A percentile compares a stretch with the other conserved stretches of the same genome.
phyloP scores from a whole-genome alignment of 2,113 vertebrate species.

The Aythya baeri region DNA sequence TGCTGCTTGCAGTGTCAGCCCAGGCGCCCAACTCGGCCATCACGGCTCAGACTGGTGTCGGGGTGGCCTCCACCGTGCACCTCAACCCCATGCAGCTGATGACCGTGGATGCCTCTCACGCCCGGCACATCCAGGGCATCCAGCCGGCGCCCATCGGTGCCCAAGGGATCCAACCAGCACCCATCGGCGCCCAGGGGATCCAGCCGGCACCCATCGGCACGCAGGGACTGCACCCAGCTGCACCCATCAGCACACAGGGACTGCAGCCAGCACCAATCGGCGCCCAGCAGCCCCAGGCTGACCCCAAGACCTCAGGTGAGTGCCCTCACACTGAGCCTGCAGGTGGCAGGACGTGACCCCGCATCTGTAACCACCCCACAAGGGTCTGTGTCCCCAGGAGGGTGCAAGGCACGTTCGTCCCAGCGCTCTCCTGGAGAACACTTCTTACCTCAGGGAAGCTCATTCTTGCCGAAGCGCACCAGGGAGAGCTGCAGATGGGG shows the following conservation, averaged over 20 bases:
- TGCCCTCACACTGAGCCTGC: too few relatives aligned
- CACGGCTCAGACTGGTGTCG: constrained; percentile 89
- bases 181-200: constrained; percentile 90
- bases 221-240: constrained; percentile 88
- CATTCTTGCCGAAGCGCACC: accelerated
- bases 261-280: constrained; percentile 87
- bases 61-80: constrained; percentile 94
- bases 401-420: too few relatives aligned
- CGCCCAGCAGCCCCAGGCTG: constrained; percentile 82
- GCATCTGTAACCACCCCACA: too few relatives aligned
- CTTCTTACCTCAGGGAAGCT: background rate
- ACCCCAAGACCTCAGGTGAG: constrained; percentile 90
- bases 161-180: constrained; percentile 90
- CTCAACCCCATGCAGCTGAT: constrained; percentile 98
- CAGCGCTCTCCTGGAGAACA: background rate
- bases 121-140: constrained; percentile 89
- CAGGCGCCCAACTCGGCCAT: constrained; percentile 93
- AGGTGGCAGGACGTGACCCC: too few relatives aligned
- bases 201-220: constrained; percentile 90
- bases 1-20: constrained; percentile 84
- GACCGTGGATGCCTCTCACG: constrained; percentile 88
- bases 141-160: constrained; percentile 90
- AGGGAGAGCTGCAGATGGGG: background rate
- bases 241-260: constrained; percentile 86
- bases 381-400: too few relatives aligned